phyloP scores from a whole-genome alignment of 1,140 invertebrate genomes.

The Drosophila baimaii region DNA sequence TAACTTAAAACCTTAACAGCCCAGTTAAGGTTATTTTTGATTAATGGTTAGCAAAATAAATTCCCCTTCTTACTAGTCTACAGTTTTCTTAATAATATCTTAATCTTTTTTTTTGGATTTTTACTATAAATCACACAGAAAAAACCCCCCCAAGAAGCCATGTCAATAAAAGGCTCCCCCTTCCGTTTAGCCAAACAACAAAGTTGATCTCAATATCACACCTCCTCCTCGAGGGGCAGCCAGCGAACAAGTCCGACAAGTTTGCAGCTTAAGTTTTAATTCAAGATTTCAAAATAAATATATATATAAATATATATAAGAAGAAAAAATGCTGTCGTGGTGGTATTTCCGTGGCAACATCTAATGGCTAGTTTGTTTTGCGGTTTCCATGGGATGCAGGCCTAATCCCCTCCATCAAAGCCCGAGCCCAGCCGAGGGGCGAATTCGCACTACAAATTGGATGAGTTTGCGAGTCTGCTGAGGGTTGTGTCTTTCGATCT shows the following conservation, averaged over 20 bases:
- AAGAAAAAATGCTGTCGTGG: constrained; percentile 26
- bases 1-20: too few species aligned
- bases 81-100: not conserved
- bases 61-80: not conserved
- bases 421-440: constrained; percentile 32
- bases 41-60: not conserved
- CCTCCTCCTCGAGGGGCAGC: constrained; percentile 12
- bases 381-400: constrained; percentile 29
- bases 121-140: not conserved
- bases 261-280: constrained; percentile 43
- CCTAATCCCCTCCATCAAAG: constrained; percentile 58
- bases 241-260: constrained; percentile 36
- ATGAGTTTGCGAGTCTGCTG: constrained; percentile 42
- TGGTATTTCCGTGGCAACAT: constrained; percentile 38
- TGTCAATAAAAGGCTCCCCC: constrained; percentile 15
- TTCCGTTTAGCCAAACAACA: not conserved
- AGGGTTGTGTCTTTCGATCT: constrained; percentile 59
- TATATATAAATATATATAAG: constrained; percentile 15
- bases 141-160: constrained; percentile 13
- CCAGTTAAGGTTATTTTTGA: not conserved
- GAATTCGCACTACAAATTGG: constrained; percentile 51
- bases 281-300: constrained; percentile 45
- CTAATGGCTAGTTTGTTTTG: constrained; percentile 18
- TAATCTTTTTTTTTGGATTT: not conserved
- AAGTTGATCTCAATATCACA: constrained; percentile 46